Percentiles rank a stretch among this genome's conserved stretches.
Evolutionary conservation across 2,797 vertebrate species (phyloP).

Genomic region (Anguilla pacifica): DNA sequence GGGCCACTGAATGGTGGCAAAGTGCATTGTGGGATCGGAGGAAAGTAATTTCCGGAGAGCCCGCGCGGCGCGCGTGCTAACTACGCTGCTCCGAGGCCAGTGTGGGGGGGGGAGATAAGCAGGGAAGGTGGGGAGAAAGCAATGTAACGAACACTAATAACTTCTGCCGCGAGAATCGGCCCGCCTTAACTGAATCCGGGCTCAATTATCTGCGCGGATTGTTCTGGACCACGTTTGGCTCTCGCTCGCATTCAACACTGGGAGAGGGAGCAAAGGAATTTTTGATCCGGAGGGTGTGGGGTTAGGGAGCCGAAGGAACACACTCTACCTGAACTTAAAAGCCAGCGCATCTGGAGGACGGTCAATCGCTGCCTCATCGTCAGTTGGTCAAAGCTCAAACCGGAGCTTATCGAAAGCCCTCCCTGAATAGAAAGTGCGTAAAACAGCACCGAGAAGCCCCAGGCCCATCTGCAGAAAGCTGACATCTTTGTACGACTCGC

Average conservation of each 20-base stretch:
- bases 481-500: background rate
- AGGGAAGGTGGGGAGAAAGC: background rate
- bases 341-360: conserved; percentile 9
- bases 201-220: conserved; percentile 19
- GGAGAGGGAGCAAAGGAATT: background rate
- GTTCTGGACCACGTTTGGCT: conserved; percentile 28
- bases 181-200: conserved; percentile 10
- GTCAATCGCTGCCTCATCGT: conserved; percentile 1
- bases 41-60: conserved; percentile 29
- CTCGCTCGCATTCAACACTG: conserved; percentile 13
- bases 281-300: background rate
- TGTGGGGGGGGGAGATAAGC: conserved; percentile 21
- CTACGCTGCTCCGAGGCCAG: conserved; percentile 31
- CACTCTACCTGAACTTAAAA: conserved; percentile 32
- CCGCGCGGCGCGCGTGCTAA: conserved; percentile 22
- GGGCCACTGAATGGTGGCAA: conserved; percentile 22
- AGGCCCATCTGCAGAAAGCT: background rate
- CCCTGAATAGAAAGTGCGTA: conserved; percentile 2
- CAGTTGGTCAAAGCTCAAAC: conserved; percentile 23
- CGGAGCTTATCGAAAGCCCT: background rate
- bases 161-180: conserved; percentile 20
- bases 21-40: conserved; percentile 17
- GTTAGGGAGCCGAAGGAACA: background rate
- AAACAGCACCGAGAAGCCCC: background rate
- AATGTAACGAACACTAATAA: conserved; percentile 21